Conservation (phyloP, 2,888 invertebrate genomes). For the Drosophila seclusa region DNA sequence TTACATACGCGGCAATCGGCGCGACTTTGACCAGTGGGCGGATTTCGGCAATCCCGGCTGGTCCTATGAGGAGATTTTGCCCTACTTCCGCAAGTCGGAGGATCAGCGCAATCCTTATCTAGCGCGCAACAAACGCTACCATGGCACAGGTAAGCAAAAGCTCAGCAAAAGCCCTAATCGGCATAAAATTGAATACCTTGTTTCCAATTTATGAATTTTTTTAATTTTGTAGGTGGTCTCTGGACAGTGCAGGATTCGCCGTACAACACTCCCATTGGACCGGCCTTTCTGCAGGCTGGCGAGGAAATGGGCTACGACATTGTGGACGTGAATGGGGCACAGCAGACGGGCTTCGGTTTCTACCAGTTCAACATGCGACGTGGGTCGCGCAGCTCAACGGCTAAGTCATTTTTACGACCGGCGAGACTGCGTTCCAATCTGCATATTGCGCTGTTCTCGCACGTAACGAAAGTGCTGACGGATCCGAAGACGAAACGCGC, state of each 20-base stretch:
- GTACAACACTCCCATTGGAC: constrained; percentile 90
- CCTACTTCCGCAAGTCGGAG: constrained; percentile 94
- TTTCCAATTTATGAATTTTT: neutral
- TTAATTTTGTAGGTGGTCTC: constrained; percentile 81
- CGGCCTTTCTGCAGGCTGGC: constrained; percentile 94
- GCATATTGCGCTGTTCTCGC: constrained; percentile 92
- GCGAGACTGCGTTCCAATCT: constrained; percentile 91
- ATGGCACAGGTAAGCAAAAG: constrained; percentile 88
- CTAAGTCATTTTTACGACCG: constrained; percentile 94
- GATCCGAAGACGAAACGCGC: constrained; percentile 90
- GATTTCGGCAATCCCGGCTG: constrained; percentile 94
- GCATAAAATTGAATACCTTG: neutral
- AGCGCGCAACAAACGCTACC: constrained; percentile 90
- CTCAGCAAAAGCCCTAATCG: too few relatives aligned
- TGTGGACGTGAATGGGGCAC: constrained; percentile 92
- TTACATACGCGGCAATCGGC: constrained; percentile 94
- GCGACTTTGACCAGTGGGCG: constrained; percentile 96
- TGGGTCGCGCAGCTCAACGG: constrained; percentile 92
- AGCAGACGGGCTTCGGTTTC: constrained; percentile 94
- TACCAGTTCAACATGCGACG: constrained; percentile 95
- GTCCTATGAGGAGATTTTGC: constrained; percentile 92
- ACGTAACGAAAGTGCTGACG: constrained; percentile 91
- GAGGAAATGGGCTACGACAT: constrained; percentile 96
- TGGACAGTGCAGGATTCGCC: constrained; percentile 85
- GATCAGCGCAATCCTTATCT: constrained; percentile 95